These are phyloP conservation scores for Phyto melanocephala DNA, from an alignment of 2,888 invertebrate species.

Conservation along the genomic window DNA sequence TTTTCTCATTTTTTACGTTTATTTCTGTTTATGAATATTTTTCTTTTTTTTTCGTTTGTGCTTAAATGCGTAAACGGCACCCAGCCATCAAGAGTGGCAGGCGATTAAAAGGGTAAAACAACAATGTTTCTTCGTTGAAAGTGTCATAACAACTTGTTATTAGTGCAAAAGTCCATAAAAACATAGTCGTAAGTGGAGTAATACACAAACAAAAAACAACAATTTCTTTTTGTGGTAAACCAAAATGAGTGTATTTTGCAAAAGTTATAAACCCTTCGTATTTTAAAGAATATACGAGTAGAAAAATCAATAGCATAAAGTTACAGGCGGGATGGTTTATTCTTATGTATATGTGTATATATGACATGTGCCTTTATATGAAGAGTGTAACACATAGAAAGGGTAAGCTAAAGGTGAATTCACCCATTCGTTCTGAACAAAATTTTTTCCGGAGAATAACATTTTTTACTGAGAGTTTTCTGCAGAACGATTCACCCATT, in stretches of 20 bases:
- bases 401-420: too few species aligned
- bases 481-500: too few species aligned
- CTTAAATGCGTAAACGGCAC: background rate
- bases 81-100: background rate
- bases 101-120: background rate
- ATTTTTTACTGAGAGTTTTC: too few species aligned
- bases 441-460: too few species aligned
- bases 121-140: background rate
- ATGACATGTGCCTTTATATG: background rate
- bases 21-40: background rate
- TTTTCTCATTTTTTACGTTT: background rate
- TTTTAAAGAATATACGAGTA: background rate
- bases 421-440: too few species aligned
- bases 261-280: background rate
- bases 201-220: background rate
- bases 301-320: constrained; percentile 1
- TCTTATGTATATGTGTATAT: background rate
- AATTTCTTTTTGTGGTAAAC: background rate
- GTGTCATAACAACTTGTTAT: constrained; percentile 35
- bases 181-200: background rate
- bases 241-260: background rate
- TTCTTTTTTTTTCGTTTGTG: background rate
- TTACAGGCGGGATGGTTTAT: background rate
- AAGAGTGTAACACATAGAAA: background rate
- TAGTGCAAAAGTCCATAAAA: constrained; percentile 32